Evolutionary conservation across 1,140 invertebrate genomes (phyloP).

Genomic region (Neocloeon triangulifer): DNA sequence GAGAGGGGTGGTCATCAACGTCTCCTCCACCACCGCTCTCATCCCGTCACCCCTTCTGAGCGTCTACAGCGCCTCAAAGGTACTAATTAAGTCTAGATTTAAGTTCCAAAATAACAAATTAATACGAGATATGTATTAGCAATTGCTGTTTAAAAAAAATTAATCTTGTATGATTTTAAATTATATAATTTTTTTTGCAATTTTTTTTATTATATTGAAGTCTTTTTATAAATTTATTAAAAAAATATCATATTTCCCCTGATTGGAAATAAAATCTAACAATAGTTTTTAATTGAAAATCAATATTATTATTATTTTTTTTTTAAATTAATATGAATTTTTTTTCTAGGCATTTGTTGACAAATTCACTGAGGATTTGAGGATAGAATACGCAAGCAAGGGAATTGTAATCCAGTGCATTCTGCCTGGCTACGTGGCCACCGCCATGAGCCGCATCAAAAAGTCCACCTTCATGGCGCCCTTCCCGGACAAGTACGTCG

Average conservation of each 20-base stretch:
- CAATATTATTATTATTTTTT: not conserved
- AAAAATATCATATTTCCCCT: no score
- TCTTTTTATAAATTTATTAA: no score
- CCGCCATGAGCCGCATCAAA: constrained; percentile 73
- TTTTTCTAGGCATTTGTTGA: constrained; percentile 58
- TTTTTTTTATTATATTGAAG: no score
- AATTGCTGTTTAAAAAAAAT: no score
- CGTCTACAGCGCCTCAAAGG: constrained; percentile 78
- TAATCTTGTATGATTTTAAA: no score
- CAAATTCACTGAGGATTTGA: constrained; percentile 59
- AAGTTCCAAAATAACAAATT: no score
- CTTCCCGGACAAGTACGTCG: constrained; percentile 50
- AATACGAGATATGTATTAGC: no score
- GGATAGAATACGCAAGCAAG: constrained; percentile 47
- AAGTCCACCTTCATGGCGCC: constrained; percentile 56
- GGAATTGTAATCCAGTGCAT: constrained; percentile 71
- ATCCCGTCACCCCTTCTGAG: constrained; percentile 63
- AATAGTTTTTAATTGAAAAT: no score
- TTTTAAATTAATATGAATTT: constrained; percentile 4
- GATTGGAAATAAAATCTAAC: no score
- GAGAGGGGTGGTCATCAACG: constrained; percentile 76
- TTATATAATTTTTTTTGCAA: no score
- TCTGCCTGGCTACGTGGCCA: constrained; percentile 70
- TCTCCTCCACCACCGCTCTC: constrained; percentile 62
- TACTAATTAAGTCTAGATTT: no score